Conservation (phyloP, 2,797 vertebrate genomes). For the Salarias fasciatus region DNA sequence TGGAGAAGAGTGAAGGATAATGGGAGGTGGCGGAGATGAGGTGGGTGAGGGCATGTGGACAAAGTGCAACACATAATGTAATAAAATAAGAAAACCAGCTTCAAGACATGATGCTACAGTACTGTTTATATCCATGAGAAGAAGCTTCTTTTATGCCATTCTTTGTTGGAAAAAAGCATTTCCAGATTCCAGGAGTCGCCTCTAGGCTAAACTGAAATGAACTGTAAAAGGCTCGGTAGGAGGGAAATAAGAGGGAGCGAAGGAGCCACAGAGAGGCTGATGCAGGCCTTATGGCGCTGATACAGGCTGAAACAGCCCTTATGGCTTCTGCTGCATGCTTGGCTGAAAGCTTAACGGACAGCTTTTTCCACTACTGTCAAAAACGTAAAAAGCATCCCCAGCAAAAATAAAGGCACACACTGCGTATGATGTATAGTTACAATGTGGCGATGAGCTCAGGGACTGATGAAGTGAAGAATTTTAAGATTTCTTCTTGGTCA, state of each 20-base stretch:
- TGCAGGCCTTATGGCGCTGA: slow-evolving; percentile 21
- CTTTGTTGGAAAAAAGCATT: slow-evolving; percentile 27
- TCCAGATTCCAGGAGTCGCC: slow-evolving; percentile 35
- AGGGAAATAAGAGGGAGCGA: slow-evolving; percentile 36
- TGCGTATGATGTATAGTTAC: not conserved
- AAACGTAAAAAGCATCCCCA: no score
- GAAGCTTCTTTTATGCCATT: slow-evolving; percentile 27
- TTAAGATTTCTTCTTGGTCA: slow-evolving; percentile 26
- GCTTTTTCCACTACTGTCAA: slow-evolving; percentile 10
- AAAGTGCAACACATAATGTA: not conserved
- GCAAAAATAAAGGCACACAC: not conserved
- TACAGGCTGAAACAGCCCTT: slow-evolving; percentile 50
- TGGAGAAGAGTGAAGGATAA: slow-evolving; percentile 34
- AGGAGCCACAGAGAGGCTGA: slow-evolving; percentile 59
- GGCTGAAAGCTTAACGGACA: slow-evolving; percentile 24
- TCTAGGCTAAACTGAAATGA: slow-evolving; percentile 52
- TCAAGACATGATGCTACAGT: slow-evolving; percentile 20
- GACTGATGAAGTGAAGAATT: slow-evolving; percentile 17
- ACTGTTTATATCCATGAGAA: slow-evolving; percentile 24
- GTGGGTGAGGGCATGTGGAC: slow-evolving; percentile 46
- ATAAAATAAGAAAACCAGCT: slow-evolving; percentile 5
- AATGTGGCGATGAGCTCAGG: slow-evolving; percentile 1
- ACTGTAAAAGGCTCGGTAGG: slow-evolving; percentile 38
- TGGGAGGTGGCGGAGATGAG: slow-evolving; percentile 47
- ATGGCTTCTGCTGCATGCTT: slow-evolving; percentile 26